phyloP scores from a whole-genome alignment of 1,140 invertebrate species.

The Marisa cornuarietis region DNA sequence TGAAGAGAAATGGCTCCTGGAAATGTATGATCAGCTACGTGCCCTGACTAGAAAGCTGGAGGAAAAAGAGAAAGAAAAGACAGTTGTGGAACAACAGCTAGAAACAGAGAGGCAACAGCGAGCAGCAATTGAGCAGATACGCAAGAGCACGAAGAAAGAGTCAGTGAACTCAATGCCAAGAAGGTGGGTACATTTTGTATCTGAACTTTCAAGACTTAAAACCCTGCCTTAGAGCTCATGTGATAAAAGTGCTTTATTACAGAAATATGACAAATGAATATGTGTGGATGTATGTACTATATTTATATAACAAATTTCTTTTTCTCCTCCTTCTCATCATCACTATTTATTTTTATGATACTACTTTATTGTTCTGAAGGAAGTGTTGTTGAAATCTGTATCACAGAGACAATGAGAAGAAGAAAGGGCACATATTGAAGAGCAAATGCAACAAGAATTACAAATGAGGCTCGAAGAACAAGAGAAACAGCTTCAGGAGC shows the following conservation, averaged over 20 bases:
- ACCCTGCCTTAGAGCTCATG: not conserved
- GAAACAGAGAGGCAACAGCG: constrained; percentile 49
- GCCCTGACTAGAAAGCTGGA: constrained; percentile 70
- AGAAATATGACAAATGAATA: not conserved
- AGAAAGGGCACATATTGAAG: constrained; percentile 43
- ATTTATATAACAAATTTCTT: not conserved
- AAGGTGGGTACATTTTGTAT: constrained; percentile 33
- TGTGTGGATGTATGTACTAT: not conserved
- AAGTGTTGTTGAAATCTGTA: not conserved
- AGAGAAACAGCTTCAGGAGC: constrained; percentile 41
- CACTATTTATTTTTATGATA: no score
- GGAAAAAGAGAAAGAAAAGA: constrained; percentile 58
- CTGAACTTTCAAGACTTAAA: not conserved
- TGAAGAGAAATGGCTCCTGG: constrained; percentile 1
- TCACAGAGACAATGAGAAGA: constrained; percentile 47
- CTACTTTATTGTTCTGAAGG: not conserved
- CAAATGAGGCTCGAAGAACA: constrained; percentile 46
- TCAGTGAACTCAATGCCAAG: constrained; percentile 32
- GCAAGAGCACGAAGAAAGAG: constrained; percentile 42
- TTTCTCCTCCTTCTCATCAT: no score
- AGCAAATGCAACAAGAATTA: constrained; percentile 49
- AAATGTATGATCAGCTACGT: not conserved
- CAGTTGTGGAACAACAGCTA: constrained; percentile 34
- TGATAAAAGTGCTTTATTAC: not conserved
- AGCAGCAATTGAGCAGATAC: constrained; percentile 38